Evolutionary conservation across 2,888 invertebrate species (phyloP), one percentile per base, ranked within the genome.

Genomic region (Dromius quadrimaculatus): DNA sequence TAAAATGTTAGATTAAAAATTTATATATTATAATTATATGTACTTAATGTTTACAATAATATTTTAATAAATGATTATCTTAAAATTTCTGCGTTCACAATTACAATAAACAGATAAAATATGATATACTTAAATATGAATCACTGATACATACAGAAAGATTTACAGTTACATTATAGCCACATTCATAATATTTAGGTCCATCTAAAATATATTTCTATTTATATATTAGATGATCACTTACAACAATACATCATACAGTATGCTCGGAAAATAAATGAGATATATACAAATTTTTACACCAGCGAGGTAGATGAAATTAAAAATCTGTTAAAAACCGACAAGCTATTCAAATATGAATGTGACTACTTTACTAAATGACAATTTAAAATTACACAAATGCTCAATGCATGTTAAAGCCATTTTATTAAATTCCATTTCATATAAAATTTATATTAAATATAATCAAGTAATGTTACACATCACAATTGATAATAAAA

Each of bases 81-180:
- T 64, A 64, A 64, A 64, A 64, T 47, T 61, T 70, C 70, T 70
- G 70, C 70, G 70, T 70, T 70, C 70, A 70, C 70, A 62, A 69
- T 66, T 64, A 66, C 66, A 57, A 50, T 61, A 69, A 69, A 70
- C 62, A 62, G 62, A 70, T 70, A 62, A 62, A 69, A 68, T 68
- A 36, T 68, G 38, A 13, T 11, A 41, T 65, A 41, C 54, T 68
- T 68, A 68, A 59, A 64, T 47, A 68, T 68, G 59, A 59, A 43
- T 66, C 66, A 50, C 50, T 64, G 66, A 66, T 66, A 66, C 66
- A 66, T 66, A 64, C 50, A 64, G 50, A 64, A 64, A 34, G 47
- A 64, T 50, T 50, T 64, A 66, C 54, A 57, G 23, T 59, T 68
- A 68, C 47, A 70, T 45, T 38, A 61, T 70, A 70, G 70, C 38